A percentile compares a stretch with the other conserved stretches of the same genome.
Evolutionary conservation across 2,888 invertebrate genomes (phyloP).

Genomic region (Conomelus anceps): DNA sequence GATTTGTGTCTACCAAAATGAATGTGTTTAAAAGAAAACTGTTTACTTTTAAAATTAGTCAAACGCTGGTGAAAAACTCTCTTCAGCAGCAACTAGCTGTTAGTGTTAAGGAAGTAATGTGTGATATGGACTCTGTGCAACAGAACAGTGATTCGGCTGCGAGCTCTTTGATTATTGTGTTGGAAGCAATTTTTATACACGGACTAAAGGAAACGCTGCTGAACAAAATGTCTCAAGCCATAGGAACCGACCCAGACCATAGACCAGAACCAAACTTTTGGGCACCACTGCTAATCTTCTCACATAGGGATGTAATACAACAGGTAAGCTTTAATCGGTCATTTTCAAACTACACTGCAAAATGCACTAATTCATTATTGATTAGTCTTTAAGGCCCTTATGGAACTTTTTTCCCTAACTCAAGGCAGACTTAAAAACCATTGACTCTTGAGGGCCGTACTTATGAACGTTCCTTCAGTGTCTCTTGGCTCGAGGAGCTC

Average conservation of each 20-base stretch:
- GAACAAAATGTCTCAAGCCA: constrained; percentile 66
- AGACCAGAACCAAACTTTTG: constrained; percentile 82
- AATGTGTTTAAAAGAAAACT: not conserved
- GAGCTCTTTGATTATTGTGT: constrained; percentile 68
- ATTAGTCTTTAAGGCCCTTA: too few relatives aligned
- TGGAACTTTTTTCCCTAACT: too few relatives aligned
- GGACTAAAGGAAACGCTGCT: constrained; percentile 79
- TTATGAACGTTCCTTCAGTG: too few relatives aligned
- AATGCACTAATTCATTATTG: too few relatives aligned
- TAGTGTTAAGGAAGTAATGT: constrained; percentile 73
- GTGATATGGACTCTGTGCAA: constrained; percentile 43
- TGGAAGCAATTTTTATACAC: constrained; percentile 88
- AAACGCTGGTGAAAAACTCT: constrained; percentile 54
- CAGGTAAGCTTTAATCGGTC: too few relatives aligned
- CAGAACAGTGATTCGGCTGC: constrained; percentile 60
- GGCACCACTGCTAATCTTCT: constrained; percentile 75
- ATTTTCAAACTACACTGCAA: too few relatives aligned
- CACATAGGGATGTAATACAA: constrained; percentile 81
- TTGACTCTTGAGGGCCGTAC: too few relatives aligned
- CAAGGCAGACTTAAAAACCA: too few relatives aligned
- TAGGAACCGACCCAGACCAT: constrained; percentile 60
- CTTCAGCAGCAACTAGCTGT: constrained; percentile 65
- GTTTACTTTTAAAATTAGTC: constrained; percentile 26
- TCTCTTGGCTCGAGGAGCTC: too few relatives aligned
- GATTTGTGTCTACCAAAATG: not conserved